Evolutionary conservation across 2,888 invertebrate species (phyloP).

Genomic region (Reticulitermes lucifugus): DNA sequence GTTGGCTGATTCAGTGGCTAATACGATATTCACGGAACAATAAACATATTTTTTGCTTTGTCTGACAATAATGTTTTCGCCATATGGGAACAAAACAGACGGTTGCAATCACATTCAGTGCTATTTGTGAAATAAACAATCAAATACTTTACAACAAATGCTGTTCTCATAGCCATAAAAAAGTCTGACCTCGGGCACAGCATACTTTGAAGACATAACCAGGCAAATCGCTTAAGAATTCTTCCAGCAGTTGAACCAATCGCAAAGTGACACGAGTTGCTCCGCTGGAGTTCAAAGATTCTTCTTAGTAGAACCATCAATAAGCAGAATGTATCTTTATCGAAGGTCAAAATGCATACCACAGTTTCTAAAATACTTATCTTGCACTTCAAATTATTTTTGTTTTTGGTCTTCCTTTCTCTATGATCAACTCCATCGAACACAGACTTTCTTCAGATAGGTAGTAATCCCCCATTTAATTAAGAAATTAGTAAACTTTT

Average conservation of each 20-base stretch:
- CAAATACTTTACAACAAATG: not conserved
- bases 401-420: no score
- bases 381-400: no score
- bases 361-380: no score
- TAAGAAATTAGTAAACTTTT: no score
- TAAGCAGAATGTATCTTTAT: no score
- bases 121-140: slow-evolving; percentile 13
- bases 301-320: no score
- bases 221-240: not conserved
- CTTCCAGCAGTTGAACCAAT: not conserved
- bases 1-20: not conserved
- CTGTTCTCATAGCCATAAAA: not conserved
- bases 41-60: not conserved
- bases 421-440: no score
- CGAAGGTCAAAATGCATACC: no score
- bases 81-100: not conserved
- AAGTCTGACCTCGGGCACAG: not conserved
- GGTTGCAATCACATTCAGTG: not conserved
- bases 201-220: not conserved
- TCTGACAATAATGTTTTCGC: not conserved
- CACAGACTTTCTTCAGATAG: no score
- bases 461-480: no score
- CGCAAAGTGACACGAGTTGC: not conserved
- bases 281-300: not conserved
- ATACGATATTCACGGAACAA: not conserved